Evolutionary conservation across 1,140 invertebrate species (phyloP).

Genomic region (Drosophila sproati): DNA sequence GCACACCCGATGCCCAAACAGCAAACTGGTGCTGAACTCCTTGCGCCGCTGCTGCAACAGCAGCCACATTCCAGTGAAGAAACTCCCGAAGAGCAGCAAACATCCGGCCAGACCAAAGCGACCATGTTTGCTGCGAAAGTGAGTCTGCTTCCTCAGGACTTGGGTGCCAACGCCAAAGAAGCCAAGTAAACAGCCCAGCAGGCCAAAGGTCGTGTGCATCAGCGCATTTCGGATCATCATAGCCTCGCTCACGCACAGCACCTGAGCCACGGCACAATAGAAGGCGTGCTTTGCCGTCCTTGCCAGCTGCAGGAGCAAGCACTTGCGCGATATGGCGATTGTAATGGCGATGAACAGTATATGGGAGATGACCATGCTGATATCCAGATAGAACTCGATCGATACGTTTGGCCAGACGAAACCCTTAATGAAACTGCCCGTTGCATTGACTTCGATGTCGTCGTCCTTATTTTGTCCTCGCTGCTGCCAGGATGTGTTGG

Average conservation of each 20-base stretch:
- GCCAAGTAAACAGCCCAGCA: slow-evolving; percentile 7
- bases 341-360: slow-evolving; percentile 1
- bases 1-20: slow-evolving; percentile 22
- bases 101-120: slow-evolving; percentile 8
- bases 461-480: background rate
- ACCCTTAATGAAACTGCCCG: background rate
- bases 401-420: slow-evolving; percentile 12
- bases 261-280: slow-evolving; percentile 22
- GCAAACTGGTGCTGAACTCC: background rate
- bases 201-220: slow-evolving; percentile 35
- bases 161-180: slow-evolving; percentile 22
- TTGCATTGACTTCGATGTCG: background rate
- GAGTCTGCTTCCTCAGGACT: background rate
- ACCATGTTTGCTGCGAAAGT: slow-evolving; percentile 39
- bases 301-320: background rate
- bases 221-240: background rate
- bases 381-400: background rate
- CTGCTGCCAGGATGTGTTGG: background rate
- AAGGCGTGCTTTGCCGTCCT: slow-evolving; percentile 35
- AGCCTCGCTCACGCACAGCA: slow-evolving; percentile 20
- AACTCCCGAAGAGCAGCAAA: background rate
- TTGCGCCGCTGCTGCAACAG: background rate
- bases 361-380: background rate
- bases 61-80: slow-evolving; percentile 14
- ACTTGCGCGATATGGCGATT: slow-evolving; percentile 4